A percentile compares a stretch with the other conserved stretches of the same genome.
Conservation (phyloP, 2,797 vertebrate genomes). For the Manis javanica region DNA sequence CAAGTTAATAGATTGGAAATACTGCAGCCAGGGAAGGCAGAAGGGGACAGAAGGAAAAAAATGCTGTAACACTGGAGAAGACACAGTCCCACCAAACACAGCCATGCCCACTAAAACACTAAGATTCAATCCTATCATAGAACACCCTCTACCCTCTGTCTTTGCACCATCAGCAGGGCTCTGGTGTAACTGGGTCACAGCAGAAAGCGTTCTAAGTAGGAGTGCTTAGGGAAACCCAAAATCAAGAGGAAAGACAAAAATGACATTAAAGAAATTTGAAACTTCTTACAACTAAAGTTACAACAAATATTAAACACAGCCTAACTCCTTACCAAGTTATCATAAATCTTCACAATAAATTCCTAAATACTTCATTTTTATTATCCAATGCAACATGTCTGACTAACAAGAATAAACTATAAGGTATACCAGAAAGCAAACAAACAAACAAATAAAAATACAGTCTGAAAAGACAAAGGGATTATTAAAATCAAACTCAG, state of each 20-base stretch:
- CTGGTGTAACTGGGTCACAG: not conserved
- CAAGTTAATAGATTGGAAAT: not conserved
- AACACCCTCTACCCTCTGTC: not conserved
- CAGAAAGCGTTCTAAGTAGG: not conserved
- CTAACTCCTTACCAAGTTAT: not conserved
- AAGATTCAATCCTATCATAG: not conserved
- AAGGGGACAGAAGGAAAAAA: not conserved
- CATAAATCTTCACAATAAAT: not conserved
- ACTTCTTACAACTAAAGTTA: not conserved
- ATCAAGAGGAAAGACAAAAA: not conserved
- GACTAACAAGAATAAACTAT: not conserved
- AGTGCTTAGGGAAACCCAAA: not conserved
- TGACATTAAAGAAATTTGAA: not conserved
- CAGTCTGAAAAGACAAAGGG: not conserved
- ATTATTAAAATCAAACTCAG: not conserved
- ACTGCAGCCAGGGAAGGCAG: not conserved
- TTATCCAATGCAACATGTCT: not conserved
- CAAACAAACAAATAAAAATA: not conserved
- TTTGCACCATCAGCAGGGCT: not conserved
- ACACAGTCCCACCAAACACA: too few species aligned
- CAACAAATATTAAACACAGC: not conserved
- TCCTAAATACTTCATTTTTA: not conserved
- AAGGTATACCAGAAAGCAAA: not conserved
- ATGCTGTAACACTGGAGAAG: not conserved
- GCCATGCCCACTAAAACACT: not conserved